Evolutionary conservation across 2,888 invertebrate genomes (phyloP), one percentile per base, ranked within the genome.

Genomic region (Onchidella celtica): DNA sequence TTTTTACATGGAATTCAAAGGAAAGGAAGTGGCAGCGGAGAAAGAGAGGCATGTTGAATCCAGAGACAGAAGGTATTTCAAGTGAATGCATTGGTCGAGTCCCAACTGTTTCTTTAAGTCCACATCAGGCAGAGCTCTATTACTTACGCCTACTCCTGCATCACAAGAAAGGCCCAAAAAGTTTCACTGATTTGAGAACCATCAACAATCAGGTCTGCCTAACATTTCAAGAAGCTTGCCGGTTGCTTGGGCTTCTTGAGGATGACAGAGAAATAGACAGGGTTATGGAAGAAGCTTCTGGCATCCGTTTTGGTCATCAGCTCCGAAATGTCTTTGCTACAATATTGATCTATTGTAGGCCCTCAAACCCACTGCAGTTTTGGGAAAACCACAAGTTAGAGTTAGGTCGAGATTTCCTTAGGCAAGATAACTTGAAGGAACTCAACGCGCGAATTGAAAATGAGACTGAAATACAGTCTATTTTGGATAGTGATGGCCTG

Each of bases 141-240:
- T 68, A 68, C 24, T 24, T 68, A 3, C 14, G 68, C 21, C 36
- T 68, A 3, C n/a, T 36, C 2, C 47, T 55, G n/a, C 72, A 72
- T 27, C 72, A 55, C 29, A 47, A 9, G 3, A 3, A 14, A 29
- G 24, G 55, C 3, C 29, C 72, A 24, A 29, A 14, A 2, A 72
- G 47, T 17, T n/a, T 72, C 55, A 29, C 11, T 47, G 47, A 47
- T 17, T n/a, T 68, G 21, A 68, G 24, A 68, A 68, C 36, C 3
- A 38, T 40, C 2, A n/a, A 72, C 55, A 9, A 17, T 24, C 3
- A n/a, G 3, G 24, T 27, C 27, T 72, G n/a, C 29, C 3, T 14
- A 72, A 27, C 40, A n/a, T 47, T 47, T 47, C 72, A 72, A 27
- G 72, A 72, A 3, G 72, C 72, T 24, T 47, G 72, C 72, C 40